Base-by-base conservation (phyloP, 2,113 vertebrate genomes). In the Thalassoma bifasciatum region DNA sequence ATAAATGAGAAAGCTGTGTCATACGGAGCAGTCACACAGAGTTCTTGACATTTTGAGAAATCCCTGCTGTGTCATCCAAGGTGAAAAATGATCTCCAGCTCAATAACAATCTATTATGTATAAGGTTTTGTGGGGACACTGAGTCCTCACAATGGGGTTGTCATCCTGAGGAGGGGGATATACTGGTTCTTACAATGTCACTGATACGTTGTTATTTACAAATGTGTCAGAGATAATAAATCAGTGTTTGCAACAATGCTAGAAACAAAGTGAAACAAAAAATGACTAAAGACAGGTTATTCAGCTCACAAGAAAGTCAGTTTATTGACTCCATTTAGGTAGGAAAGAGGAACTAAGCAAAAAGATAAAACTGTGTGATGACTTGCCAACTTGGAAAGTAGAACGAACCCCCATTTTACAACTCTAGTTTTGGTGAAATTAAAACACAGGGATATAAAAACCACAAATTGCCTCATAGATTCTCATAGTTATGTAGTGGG, bases 41-140 rank as follows among this genome's bases (percentile, higher is more conserved):
- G 87, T 72, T 54, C 82, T 57, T 92, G 91, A 90, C 91, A 92
- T 91, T 91, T 91, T 71, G 77, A 88, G 63, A 88, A 79, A 85
- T 85, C 76, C 87, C 87, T 30, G 21, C 85, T 83, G 86, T 78
- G 87, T 79, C 72, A 82, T 82, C 64, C 62, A 70, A 81, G 73
- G 82, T 77, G 86, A 91, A 82, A 87, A 87, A 86, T 82, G 53
- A 82, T 85, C 72, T 63, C 66, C 64, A 77, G 75, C 82, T 87
- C 86, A 76, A 89, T 86, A 80, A 74, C 77, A 70, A 86, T 90
- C 85, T 82, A 91, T 91, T 83, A 92, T 89, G 73, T 49, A 91
- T 81, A 63, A 40, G 69, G 57, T 75, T 79, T 54, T 65, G 66
- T 70, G 49, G 36, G 40, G 61, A 71, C 58, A 71, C 42, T 17